A percentile compares a stretch with the other conserved stretches of the same genome.
Conservation (phyloP, 2,888 invertebrate species). For the Harpagoxenus sublaevis region DNA sequence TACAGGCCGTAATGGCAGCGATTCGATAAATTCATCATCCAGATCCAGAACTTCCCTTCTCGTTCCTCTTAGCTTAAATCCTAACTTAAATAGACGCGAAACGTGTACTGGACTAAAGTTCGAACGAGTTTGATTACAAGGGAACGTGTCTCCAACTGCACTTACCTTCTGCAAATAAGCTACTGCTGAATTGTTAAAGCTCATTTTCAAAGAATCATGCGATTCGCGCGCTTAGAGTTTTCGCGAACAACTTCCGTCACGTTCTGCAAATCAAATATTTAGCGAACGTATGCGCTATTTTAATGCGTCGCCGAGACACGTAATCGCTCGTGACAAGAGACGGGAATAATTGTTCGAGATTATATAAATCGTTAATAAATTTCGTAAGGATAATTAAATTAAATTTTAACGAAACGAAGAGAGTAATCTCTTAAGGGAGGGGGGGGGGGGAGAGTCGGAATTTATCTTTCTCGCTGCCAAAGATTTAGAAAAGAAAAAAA, state of each 20-base stretch:
- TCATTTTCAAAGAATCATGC: constrained; percentile 54
- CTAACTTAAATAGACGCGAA: constrained; percentile 53
- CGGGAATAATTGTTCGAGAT: constrained; percentile 11
- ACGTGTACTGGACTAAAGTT: constrained; percentile 50
- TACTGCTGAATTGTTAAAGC: constrained; percentile 72
- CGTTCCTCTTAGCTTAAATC: constrained; percentile 43
- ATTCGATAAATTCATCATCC: constrained; percentile 55
- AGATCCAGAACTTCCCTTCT: constrained; percentile 17
- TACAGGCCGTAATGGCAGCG: neutral
- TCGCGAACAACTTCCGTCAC: constrained; percentile 35
- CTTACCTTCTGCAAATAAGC: constrained; percentile 69
- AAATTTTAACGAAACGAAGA: neutral
- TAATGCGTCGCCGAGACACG: constrained; percentile 2
- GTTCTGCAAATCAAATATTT: constrained; percentile 44
- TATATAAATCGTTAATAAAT: neutral
- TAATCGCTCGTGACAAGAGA: constrained; percentile 23
- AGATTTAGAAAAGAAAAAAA: neutral
- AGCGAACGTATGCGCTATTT: constrained; percentile 26
- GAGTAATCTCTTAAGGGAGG: neutral
- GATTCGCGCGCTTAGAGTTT: constrained; percentile 36
- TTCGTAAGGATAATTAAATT: neutral
- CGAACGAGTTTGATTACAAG: constrained; percentile 53
- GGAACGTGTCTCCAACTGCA: constrained; percentile 51
- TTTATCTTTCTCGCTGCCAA: neutral
- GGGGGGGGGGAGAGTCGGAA: neutral